These are phyloP conservation scores for Sebastes steindachneri DNA, from an alignment of 2,797 vertebrate genomes.

Conservation along the genomic window DNA sequence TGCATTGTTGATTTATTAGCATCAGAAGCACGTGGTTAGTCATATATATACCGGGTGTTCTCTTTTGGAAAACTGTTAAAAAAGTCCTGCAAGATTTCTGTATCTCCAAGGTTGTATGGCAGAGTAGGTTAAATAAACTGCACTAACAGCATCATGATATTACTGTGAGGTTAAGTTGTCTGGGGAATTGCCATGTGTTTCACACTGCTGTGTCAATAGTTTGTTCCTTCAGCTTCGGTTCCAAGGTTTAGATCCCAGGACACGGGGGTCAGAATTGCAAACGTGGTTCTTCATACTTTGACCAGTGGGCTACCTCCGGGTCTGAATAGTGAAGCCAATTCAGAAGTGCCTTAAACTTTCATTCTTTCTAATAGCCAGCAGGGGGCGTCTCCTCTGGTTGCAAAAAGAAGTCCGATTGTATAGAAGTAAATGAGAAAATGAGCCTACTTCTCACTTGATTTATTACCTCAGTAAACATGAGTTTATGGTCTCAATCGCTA, in stretches of 20 bases:
- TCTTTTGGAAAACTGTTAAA: not conserved
- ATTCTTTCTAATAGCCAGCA: no score
- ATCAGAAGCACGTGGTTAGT: not conserved
- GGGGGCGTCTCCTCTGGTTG: no score
- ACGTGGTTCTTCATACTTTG: not conserved
- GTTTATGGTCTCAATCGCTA: no score
- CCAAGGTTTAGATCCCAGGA: constrained; percentile 47
- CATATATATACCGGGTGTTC: not conserved
- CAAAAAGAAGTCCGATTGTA: no score
- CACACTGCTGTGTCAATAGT: constrained; percentile 44
- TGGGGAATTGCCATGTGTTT: constrained; percentile 11
- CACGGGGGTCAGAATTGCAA: not conserved
- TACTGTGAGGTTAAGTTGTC: not conserved
- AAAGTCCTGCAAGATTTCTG: not conserved
- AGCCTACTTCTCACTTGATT: no score
- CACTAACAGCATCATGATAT: constrained; percentile 9
- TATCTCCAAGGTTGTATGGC: not conserved
- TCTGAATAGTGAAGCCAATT: no score
- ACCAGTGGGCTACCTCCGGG: no score
- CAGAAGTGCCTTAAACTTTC: no score
- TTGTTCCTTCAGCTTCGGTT: constrained; percentile 17
- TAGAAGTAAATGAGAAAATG: no score
- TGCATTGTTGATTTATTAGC: constrained; percentile 1
- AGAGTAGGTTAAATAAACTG: constrained; percentile 5
- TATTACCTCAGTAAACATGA: no score